These are phyloP conservation scores for Equus quagga DNA, from an alignment of 2,113 vertebrate species.

Conservation along the genomic window DNA sequence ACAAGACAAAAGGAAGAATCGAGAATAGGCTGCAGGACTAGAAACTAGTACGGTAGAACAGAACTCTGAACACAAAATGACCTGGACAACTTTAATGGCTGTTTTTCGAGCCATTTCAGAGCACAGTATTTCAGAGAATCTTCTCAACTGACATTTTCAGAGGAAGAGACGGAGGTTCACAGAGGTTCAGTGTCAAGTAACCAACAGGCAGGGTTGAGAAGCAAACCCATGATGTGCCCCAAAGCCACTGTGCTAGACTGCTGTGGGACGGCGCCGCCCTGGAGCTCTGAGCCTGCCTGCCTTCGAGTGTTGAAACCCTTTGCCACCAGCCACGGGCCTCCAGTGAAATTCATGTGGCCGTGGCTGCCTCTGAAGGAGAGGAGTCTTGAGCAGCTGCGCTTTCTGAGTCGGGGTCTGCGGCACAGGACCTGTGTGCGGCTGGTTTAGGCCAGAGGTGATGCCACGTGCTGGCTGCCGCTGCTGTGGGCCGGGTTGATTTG, in stretches of 20 bases:
- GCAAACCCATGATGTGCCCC: background rate
- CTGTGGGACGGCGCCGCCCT: accelerated
- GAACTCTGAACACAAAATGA: background rate
- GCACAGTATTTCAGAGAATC: background rate
- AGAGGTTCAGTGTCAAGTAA: background rate
- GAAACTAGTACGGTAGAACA: background rate
- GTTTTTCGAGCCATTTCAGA: background rate
- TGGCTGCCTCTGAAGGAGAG: background rate
- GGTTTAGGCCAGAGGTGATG: background rate
- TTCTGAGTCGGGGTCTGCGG: accelerated
- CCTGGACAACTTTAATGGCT: background rate
- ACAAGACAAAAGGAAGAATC: background rate
- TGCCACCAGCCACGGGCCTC: background rate
- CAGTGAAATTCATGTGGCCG: background rate
- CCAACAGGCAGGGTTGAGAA: background rate
- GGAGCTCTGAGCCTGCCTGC: background rate
- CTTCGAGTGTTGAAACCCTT: background rate
- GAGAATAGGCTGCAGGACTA: background rate
- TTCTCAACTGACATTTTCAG: background rate
- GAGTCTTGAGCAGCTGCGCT: background rate
- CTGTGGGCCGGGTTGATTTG: background rate
- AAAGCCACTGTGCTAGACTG: background rate
- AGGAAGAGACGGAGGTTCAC: background rate
- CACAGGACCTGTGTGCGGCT: background rate
- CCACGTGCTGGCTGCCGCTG: background rate